A percentile compares a stretch with the other conserved stretches of the same genome.
These are phyloP conservation scores for Piliocolobus tephrosceles DNA, from an alignment of 2,113 vertebrate genomes.

Conservation along the genomic window DNA sequence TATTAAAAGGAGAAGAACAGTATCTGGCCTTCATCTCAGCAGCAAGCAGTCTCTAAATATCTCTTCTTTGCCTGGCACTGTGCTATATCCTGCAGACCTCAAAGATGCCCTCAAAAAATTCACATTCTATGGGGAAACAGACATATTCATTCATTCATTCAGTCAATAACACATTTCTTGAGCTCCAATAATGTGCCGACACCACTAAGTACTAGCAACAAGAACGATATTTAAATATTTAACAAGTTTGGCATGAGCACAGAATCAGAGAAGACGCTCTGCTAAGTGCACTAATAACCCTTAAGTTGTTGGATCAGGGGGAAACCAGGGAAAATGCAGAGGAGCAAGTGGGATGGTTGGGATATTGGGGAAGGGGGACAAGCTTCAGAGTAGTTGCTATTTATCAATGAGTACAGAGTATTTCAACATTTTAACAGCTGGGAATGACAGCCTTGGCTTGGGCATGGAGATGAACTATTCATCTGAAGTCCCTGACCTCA, in stretches of 20 bases:
- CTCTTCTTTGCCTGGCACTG: not conserved
- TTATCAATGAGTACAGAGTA: not conserved
- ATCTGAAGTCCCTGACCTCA: not conserved
- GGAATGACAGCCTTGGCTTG: not conserved
- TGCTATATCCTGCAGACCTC: not conserved
- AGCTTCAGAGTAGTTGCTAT: not conserved
- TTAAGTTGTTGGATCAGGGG: not conserved
- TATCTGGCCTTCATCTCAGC: not conserved
- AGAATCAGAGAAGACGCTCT: not conserved
- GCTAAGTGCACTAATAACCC: not conserved
- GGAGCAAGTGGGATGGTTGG: not conserved
- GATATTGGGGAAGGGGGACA: not conserved
- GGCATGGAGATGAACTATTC: not conserved
- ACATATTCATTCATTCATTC: not conserved
- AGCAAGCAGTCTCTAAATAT: not conserved
- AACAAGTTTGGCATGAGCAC: not conserved
- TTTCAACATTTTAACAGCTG: not conserved
- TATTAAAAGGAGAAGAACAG: not conserved
- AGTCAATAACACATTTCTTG: not conserved
- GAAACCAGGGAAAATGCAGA: not conserved
- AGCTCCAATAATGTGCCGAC: not conserved
- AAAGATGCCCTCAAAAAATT: not conserved
- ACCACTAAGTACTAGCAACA: not conserved
- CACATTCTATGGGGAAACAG: not conserved
- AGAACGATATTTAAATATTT: not conserved